Percentiles rank a stretch among this genome's conserved stretches.
Conservation (phyloP, 2,113 vertebrate species). For the Penelope pileata region DNA sequence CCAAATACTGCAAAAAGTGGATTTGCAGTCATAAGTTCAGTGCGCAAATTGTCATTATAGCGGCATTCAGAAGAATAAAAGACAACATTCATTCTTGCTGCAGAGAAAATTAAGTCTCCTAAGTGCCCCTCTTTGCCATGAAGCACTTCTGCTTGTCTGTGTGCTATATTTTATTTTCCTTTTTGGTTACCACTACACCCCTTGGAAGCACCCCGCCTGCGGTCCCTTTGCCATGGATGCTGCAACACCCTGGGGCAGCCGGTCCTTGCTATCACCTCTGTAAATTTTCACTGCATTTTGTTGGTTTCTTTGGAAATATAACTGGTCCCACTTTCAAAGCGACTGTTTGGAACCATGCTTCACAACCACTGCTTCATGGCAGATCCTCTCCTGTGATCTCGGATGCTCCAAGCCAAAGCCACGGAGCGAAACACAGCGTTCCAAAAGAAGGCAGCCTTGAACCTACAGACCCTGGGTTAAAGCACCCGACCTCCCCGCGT, state of each 20-base stretch:
- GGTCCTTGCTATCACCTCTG: not conserved
- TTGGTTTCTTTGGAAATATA: not conserved
- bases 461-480: not conserved
- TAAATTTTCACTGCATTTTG: not conserved
- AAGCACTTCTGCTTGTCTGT: constrained; percentile 14
- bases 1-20: constrained; percentile 38
- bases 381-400: not conserved
- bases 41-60: constrained; percentile 13
- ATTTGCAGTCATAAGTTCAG: constrained; percentile 45
- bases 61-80: constrained; percentile 52
- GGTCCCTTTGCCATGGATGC: not conserved
- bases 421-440: not conserved
- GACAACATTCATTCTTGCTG: constrained; percentile 42
- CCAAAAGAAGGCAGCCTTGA: not conserved
- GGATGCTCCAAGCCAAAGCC: not conserved
- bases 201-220: not conserved
- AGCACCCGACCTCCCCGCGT: not conserved
- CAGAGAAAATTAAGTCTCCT: constrained; percentile 60
- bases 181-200: not conserved
- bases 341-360: not conserved
- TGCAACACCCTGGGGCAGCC: fast-evolving
- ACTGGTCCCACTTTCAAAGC: fast-evolving
- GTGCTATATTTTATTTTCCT: constrained; percentile 1
- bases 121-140: constrained; percentile 39
- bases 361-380: not conserved